These are phyloP conservation scores for Lottia scabra DNA, from an alignment of 2,888 invertebrate genomes.

Conservation along the genomic window DNA sequence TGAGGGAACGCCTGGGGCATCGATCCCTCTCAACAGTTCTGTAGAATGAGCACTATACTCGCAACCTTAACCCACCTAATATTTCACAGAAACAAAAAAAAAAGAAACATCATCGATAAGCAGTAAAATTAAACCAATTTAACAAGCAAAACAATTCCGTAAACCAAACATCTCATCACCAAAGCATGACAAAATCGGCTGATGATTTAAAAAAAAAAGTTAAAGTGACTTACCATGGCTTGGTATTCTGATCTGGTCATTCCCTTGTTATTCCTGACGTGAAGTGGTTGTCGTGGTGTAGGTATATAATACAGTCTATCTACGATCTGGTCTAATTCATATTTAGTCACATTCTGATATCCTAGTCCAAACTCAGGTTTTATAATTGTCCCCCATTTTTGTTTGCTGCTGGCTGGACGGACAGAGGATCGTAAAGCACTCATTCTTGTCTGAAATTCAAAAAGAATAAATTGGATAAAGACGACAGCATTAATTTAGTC, in stretches of 20 bases:
- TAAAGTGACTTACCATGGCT: constrained; percentile 44
- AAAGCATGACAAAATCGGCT: too few relatives aligned
- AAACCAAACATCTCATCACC: too few relatives aligned
- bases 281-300: constrained; percentile 31
- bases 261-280: constrained; percentile 38
- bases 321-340: constrained; percentile 64
- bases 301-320: constrained; percentile 51
- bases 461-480: too few relatives aligned
- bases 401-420: constrained; percentile 57
- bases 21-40: too few relatives aligned
- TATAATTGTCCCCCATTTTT: constrained; percentile 67
- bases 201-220: not conserved
- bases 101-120: too few relatives aligned
- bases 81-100: too few relatives aligned
- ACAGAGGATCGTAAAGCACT: constrained; percentile 61
- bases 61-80: too few relatives aligned
- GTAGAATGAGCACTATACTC: too few relatives aligned
- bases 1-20: too few relatives aligned
- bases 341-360: constrained; percentile 64
- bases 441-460: constrained; percentile 27
- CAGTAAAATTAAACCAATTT: too few relatives aligned
- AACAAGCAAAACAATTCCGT: too few relatives aligned
- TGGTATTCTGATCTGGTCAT: constrained; percentile 41
- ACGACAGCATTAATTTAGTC: too few relatives aligned
- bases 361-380: constrained; percentile 66